Conservation (phyloP, 1,140 invertebrate species). For the Cephus cinctus region DNA sequence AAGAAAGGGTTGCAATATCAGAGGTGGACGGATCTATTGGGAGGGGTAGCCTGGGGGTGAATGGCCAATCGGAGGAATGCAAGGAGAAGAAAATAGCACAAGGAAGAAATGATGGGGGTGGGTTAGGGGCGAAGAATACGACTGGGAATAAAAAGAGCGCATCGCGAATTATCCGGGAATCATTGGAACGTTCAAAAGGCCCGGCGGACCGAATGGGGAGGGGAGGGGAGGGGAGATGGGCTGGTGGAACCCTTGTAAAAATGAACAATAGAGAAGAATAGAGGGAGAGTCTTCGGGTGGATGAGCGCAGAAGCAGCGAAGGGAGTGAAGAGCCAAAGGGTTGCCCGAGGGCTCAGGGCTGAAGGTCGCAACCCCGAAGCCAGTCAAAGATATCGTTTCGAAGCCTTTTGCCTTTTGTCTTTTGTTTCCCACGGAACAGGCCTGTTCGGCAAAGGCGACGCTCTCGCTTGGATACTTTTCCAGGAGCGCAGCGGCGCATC, state of each 20-base stretch:
- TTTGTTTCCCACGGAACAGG: too few relatives aligned
- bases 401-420: slow-evolving; percentile 47
- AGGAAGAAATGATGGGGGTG: slow-evolving; percentile 11
- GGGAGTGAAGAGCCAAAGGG: slow-evolving; percentile 20
- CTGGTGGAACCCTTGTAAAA: slow-evolving; percentile 38
- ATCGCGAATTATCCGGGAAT: slow-evolving; percentile 49
- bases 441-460: too few relatives aligned
- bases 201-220: slow-evolving; percentile 38
- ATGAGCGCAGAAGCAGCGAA: slow-evolving; percentile 29
- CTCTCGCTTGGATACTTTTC: too few relatives aligned
- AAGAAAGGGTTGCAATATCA: not conserved
- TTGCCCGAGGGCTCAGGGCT: too few relatives aligned
- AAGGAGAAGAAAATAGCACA: slow-evolving; percentile 15
- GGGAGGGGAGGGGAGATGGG: slow-evolving; percentile 36
- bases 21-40: not conserved
- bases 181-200: slow-evolving; percentile 45
- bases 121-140: slow-evolving; percentile 15
- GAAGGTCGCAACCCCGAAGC: too few relatives aligned
- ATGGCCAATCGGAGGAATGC: not conserved
- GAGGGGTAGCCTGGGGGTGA: not conserved
- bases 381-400: slow-evolving; percentile 46
- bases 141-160: slow-evolving; percentile 26
- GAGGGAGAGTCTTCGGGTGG: slow-evolving; percentile 27
- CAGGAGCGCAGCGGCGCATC: not conserved
- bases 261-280: slow-evolving; percentile 43